These are phyloP conservation scores for Punctoribates punctum DNA, from an alignment of 2,888 invertebrate genomes.

Conservation along the genomic window DNA sequence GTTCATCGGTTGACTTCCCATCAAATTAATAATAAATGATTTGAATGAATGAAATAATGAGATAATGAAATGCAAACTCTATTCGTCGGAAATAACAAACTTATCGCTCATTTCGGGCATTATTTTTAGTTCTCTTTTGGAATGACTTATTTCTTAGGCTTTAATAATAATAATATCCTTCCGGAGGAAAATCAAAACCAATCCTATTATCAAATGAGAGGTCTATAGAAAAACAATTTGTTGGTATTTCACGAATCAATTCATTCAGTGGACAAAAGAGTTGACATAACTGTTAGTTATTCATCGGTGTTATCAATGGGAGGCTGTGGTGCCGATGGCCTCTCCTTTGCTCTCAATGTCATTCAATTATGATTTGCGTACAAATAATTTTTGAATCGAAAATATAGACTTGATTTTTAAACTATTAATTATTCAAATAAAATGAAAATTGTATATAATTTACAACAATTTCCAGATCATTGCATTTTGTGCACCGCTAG, in stretches of 20 bases:
- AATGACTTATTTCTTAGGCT: background rate
- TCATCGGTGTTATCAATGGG: background rate
- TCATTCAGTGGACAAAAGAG: background rate
- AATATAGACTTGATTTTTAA: background rate
- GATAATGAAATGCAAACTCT: no score
- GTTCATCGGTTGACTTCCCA: no score
- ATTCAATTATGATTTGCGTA: background rate
- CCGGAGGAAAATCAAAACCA: slow-evolving; percentile 5
- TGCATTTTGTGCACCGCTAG: slow-evolving; percentile 20
- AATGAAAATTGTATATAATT: background rate
- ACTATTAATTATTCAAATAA: background rate
- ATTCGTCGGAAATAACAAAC: no score
- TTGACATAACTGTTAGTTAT: background rate
- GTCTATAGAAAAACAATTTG: slow-evolving; percentile 9
- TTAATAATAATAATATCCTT: background rate
- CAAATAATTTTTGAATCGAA: background rate
- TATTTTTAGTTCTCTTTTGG: background rate
- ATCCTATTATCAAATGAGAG: slow-evolving; percentile 8
- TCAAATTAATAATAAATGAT: no score
- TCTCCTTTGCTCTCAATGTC: background rate
- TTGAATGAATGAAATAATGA: no score
- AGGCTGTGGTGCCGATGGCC: slow-evolving; percentile 12
- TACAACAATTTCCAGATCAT: slow-evolving; percentile 5
- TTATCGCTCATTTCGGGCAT: background rate
- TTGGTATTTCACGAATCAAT: slow-evolving; percentile 21